Base-by-base conservation (phyloP, 2,797 vertebrate species). In the Karalla daura region DNA sequence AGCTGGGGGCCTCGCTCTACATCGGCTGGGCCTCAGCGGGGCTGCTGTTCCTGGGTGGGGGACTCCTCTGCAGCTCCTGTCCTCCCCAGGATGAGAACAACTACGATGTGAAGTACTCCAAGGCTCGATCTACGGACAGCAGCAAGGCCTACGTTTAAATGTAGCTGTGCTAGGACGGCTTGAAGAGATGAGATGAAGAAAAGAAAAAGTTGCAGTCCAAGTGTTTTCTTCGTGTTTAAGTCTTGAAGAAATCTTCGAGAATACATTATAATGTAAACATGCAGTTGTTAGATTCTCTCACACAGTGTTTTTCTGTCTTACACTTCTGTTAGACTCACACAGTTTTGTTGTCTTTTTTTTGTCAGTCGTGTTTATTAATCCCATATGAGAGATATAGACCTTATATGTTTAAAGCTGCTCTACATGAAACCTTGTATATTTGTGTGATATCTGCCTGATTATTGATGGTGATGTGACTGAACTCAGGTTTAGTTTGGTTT, bases 1-100 rank as follows among this genome's bases (percentile, higher is more conserved):
- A 97, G 78, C 87, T 98, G 64, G 96, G 97, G 0, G 89, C 95
- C 0, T 92, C 96, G 0, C 93, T 98, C 28, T 98, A 97, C 60
- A 89, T 98, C 0, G 96, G 96, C 68, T 98, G 96, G 96, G 96
- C 92, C 0, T 54, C 95, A 0, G 90, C 94, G 0, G 92, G 84
- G 0, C 87, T 97, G 20, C 90, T 96, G 44, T 33, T 97, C 36
- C 80, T 98, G 0, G 95, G 95, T 0, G 96, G 96, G 0, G 94
- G 44, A 0, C 88, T 98, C 50, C 94, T 98, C 11, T 98, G 92
- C 67, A 89, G 86, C 83, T 85, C 87, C 23, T 93, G 91, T 54
- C 88, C 83, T 7, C 67, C 79, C 5, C 74, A 43, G 0, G 56
- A 89, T 0, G 76, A 77, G 5, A 53, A 47, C 0, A 0, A 45